Evolutionary conservation across 2,113 vertebrate species (phyloP), one percentile per base, ranked within the genome.

Genomic region (Hipposideros armiger): DNA sequence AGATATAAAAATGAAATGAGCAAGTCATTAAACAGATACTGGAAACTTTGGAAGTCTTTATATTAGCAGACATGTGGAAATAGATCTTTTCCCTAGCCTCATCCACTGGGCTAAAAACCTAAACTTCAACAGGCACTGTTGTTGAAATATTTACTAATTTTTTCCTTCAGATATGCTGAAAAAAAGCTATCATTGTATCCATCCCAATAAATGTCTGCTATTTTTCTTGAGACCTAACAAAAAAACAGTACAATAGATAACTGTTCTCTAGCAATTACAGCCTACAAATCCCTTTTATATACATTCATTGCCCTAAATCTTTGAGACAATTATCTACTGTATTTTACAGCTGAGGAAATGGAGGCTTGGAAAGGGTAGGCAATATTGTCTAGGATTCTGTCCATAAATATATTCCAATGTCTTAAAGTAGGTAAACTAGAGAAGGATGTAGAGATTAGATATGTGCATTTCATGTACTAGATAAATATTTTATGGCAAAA

Each of bases 191-290:
- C 1, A n/a, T 81, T 83, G 42, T 81, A 94, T 62, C 2, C 9
- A 45, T 60, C 7, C 40, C 14, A 91, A 90, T 58, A 66, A 67
- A 54, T 56, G 8, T 7, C 52, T 96, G 4, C 4, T 93, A 58
- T 96, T 85, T 87, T 86, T 74, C 16, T 72, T 89, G 67, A 70
- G 26, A 92, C 36, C 58, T 85, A 93, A 94, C 9, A 86, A 84
- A 80, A n/a, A 24, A 84, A 54, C 0, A 54, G 45, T 45, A 82
- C 42, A 80, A 83, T 73, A 77, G 45, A 17, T 91, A 90, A 81
- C 2, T 85, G 56, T 85, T 95, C 19, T 69, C 4, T 40, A 76
- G 19, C n/a, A 95, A 92, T 95, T 94, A 80, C 1, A 91, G n/a
- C 17, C 42, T 42, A 45, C 28, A 74, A 76, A 47, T 64, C 40